These are phyloP conservation scores for Erebia aethiops DNA, from an alignment of 2,888 invertebrate genomes.

Conservation along the genomic window DNA sequence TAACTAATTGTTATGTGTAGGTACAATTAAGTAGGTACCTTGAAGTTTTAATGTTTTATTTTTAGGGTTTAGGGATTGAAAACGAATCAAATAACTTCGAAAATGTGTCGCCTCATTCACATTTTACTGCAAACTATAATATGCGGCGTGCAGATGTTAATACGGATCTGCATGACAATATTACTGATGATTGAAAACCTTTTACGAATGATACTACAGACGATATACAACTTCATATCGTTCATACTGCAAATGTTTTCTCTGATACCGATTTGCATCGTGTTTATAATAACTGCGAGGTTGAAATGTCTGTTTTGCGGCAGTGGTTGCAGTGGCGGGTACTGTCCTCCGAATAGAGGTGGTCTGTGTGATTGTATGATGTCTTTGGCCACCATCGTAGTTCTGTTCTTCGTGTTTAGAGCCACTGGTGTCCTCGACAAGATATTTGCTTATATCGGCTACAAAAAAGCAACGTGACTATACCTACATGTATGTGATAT, in stretches of 20 bases:
- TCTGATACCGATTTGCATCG: conserved; percentile 66
- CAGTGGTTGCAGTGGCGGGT: conserved; percentile 53
- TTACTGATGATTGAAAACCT: conserved; percentile 72
- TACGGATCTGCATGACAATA: conserved; percentile 46
- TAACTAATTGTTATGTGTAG: no score
- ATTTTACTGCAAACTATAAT: neutral
- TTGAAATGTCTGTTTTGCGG: conserved; percentile 69
- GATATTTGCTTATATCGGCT: conserved; percentile 5
- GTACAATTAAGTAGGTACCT: no score
- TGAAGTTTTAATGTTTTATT: neutral
- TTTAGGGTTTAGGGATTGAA: neutral
- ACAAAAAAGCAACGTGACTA: neutral
- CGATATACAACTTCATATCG: conserved; percentile 70
- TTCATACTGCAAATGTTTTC: conserved; percentile 69
- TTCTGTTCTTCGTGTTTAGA: neutral
- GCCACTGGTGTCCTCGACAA: neutral
- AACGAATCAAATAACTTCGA: neutral
- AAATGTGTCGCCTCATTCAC: neutral
- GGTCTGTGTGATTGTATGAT: conserved; percentile 3
- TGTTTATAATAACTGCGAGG: conserved; percentile 62
- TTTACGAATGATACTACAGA: conserved; percentile 66
- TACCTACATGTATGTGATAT: no score
- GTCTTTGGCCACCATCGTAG: neutral
- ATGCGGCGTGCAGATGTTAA: conserved; percentile 1
- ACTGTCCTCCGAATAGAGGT: neutral